A percentile compares a stretch with the other conserved stretches of the same genome.
These are phyloP conservation scores for Pelobates cultripes DNA, from an alignment of 2,797 vertebrate genomes.

Conservation along the genomic window DNA sequence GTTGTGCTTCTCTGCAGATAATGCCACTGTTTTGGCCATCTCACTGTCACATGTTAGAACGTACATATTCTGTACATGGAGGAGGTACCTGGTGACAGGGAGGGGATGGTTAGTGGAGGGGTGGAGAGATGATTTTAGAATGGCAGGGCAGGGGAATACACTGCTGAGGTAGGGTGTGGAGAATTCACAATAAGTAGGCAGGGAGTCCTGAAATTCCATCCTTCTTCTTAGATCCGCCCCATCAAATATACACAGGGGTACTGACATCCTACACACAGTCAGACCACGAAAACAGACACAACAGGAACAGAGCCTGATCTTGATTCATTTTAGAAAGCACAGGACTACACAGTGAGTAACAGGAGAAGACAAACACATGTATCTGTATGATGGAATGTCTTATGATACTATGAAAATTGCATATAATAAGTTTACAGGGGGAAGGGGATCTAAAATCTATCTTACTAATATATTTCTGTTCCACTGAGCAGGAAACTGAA, in stretches of 20 bases:
- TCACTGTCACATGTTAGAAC: too few species aligned
- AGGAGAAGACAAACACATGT: neutral
- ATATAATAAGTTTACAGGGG: too few species aligned
- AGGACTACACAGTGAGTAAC: slow-evolving; percentile 42
- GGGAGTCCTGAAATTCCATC: neutral
- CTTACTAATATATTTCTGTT: too few species aligned
- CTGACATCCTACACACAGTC: slow-evolving; percentile 21
- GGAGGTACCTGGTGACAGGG: neutral
- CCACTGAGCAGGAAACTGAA: too few species aligned
- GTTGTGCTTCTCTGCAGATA: too few species aligned
- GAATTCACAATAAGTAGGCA: neutral
- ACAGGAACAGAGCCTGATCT: neutral
- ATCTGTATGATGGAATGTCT: neutral
- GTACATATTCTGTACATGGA: too few species aligned
- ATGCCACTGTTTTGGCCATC: too few species aligned
- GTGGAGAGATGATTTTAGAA: neutral
- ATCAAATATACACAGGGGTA: slow-evolving; percentile 29
- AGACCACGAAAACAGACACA: neutral
- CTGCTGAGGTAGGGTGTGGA: slow-evolving; percentile 9
- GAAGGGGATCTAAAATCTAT: too few species aligned
- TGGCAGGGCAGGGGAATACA: neutral
- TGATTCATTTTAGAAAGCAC: neutral
- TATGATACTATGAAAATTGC: too few species aligned
- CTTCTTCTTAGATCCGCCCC: slow-evolving; percentile 22
- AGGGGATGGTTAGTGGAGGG: neutral